Base-by-base conservation (phyloP, 2,888 invertebrate genomes). In the Mimas tiliae region DNA sequence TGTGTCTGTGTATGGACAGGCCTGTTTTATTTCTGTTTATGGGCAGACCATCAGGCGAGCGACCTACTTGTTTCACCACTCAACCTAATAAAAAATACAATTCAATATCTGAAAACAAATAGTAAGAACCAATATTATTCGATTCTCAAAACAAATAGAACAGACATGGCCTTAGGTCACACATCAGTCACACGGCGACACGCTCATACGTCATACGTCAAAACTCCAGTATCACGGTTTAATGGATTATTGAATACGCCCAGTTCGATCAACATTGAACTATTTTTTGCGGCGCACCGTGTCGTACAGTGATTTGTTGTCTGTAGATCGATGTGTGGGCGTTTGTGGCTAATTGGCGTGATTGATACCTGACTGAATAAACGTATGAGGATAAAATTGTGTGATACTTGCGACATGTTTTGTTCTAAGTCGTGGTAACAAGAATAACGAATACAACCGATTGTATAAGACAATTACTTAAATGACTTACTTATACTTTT, bases 221-320 rank as follows among this genome's bases (percentile, higher is more conserved):
- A 85, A 89, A 87, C 82, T 78, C 77, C 77, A 78, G 74, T 82
- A 81, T 76, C 80, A 80, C 72, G 81, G 78, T 81, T 79, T 86
- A 87, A 90, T 89, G 85, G 86, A 85, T 88, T 87, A 89, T 87
- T 85, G 85, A 87, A 86, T 82, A 84, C 86, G 84, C 80, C 84
- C 79, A 82, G 84, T 88, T 80, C 81, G 84, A 88, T 88, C 81
- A 78, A 80, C 80, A 79, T 75, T 74, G 74, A 73, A 74, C 72
- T 69, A 77, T 83, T 88, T 88, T 88, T 87, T 83, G 80, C 79
- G 71, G 65, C 70, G 51, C 67, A 62, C 62, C 78, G 75, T 76
- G 77, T 75, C 74, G 77, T 78, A 50, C 50, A 50, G 68, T 72
- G 77, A 77, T 76, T 78, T 79, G 75, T 77, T 67, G 65, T 70